Conservation (phyloP, 2,797 vertebrate genomes). For the Calcarius lapponicus region DNA sequence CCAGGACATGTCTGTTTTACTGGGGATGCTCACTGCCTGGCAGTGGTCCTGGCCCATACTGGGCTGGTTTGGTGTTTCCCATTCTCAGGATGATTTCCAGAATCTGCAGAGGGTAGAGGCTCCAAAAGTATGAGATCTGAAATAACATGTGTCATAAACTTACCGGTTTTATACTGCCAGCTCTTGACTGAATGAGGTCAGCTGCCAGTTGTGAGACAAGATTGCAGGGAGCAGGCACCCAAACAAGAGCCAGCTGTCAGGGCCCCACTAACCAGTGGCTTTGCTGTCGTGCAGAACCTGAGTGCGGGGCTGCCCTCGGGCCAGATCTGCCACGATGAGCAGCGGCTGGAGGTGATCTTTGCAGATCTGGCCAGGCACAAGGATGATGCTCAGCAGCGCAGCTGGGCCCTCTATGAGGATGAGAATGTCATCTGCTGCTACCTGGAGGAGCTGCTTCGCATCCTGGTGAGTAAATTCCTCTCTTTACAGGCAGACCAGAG, state of each 20-base stretch:
- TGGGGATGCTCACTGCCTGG: not conserved
- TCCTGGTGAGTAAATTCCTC: constrained; percentile 82
- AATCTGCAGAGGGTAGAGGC: not conserved
- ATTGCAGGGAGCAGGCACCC: not conserved
- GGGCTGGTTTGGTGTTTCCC: not conserved
- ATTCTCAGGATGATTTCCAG: not conserved
- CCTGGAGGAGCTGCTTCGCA: constrained; percentile 94
- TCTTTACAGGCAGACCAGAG: not conserved
- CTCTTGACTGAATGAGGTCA: constrained; percentile 51
- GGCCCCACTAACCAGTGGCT: not conserved
- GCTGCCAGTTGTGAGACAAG: not conserved
- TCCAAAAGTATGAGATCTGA: not conserved
- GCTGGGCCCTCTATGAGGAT: constrained; percentile 97
- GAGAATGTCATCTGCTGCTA: constrained; percentile 93
- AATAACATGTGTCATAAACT: not conserved
- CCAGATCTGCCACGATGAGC: constrained; percentile 94
- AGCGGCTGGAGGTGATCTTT: constrained; percentile 96
- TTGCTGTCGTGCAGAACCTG: constrained; percentile 78
- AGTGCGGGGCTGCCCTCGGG: constrained; percentile 87
- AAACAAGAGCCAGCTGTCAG: not conserved
- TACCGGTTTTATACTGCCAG: not conserved
- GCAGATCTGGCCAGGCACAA: constrained; percentile 89
- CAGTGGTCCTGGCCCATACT: not conserved
- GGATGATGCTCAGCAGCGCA: constrained; percentile 95
- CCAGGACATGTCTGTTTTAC: not conserved